Conservation (phyloP, 2,113 vertebrate genomes). For the Tautogolabrus adspersus region DNA sequence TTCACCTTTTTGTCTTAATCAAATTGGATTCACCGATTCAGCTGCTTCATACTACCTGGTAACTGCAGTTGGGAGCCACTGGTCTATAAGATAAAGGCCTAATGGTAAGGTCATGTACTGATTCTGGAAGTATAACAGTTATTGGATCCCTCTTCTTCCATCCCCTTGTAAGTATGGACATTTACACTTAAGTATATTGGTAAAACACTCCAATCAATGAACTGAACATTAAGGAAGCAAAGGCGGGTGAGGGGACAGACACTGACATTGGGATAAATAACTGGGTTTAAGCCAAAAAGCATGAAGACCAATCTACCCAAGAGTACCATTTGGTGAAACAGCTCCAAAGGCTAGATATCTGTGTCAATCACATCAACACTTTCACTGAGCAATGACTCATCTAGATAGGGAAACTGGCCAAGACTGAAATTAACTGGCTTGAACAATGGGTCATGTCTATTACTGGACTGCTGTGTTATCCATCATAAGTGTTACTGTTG, state of each 20-base stretch:
- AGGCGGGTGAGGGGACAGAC: slow-evolving; percentile 38
- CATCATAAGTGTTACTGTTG: slow-evolving; percentile 52
- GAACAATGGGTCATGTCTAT: slow-evolving; percentile 67
- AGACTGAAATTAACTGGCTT: slow-evolving; percentile 63
- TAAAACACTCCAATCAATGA: slow-evolving; percentile 58
- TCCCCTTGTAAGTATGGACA: slow-evolving; percentile 12
- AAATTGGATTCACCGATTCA: background rate
- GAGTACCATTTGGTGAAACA: slow-evolving; percentile 66
- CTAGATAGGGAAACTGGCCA: slow-evolving; percentile 50
- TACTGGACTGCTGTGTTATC: slow-evolving; percentile 43
- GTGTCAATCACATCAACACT: slow-evolving; percentile 61
- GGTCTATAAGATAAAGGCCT: background rate
- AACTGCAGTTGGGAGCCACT: slow-evolving; percentile 2
- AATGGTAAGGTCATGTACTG: slow-evolving; percentile 7
- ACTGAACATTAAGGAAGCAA: slow-evolving; percentile 30
- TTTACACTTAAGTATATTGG: slow-evolving; percentile 60
- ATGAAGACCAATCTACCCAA: slow-evolving; percentile 40
- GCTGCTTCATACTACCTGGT: background rate
- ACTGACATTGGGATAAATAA: slow-evolving; percentile 58
- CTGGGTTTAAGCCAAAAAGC: slow-evolving; percentile 69
- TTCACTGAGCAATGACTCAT: slow-evolving; percentile 61
- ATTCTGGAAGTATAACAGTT: slow-evolving; percentile 16
- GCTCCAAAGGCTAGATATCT: slow-evolving; percentile 50
- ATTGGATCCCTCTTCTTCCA: slow-evolving; percentile 41
- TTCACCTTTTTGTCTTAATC: no score